Conservation (phyloP, 2,113 vertebrate species). For the Callospermophilus lateralis region DNA sequence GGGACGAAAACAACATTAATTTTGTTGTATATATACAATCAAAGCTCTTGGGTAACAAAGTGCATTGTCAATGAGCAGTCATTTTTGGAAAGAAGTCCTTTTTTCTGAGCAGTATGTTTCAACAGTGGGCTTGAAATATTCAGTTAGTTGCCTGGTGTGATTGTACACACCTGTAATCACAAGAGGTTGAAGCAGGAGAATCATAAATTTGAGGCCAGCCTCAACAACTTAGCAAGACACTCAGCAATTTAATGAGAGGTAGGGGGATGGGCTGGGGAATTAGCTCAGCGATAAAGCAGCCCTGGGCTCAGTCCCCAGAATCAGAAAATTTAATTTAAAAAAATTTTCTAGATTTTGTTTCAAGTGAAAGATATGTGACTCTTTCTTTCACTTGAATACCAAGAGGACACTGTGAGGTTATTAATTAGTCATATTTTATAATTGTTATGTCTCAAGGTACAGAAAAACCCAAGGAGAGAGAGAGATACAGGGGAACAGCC, state of each 20-base stretch:
- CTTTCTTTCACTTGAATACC: not conserved
- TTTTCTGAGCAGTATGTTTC: not conserved
- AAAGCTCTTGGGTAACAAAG: not conserved
- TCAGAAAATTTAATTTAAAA: too few relatives aligned
- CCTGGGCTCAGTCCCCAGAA: too few relatives aligned
- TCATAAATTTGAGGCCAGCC: too few relatives aligned
- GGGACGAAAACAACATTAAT: not conserved
- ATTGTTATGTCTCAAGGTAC: not conserved
- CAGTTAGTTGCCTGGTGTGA: not conserved
- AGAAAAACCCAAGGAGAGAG: not conserved
- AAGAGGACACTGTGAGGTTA: not conserved
- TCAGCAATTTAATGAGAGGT: too few relatives aligned
- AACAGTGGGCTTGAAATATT: not conserved
- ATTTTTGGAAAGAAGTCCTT: not conserved
- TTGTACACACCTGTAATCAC: too few relatives aligned
- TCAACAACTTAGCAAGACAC: too few relatives aligned
- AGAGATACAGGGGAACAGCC: not conserved
- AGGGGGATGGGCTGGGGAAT: too few relatives aligned
- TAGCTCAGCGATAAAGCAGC: too few relatives aligned
- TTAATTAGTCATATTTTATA: not conserved
- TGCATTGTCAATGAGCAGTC: not conserved
- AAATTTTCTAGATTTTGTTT: too few relatives aligned
- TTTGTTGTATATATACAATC: not conserved
- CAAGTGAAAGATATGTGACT: not conserved
- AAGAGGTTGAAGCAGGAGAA: too few relatives aligned